phyloP scores from a whole-genome alignment of 2,797 vertebrate species.

The Thripadectes ignobilis region DNA sequence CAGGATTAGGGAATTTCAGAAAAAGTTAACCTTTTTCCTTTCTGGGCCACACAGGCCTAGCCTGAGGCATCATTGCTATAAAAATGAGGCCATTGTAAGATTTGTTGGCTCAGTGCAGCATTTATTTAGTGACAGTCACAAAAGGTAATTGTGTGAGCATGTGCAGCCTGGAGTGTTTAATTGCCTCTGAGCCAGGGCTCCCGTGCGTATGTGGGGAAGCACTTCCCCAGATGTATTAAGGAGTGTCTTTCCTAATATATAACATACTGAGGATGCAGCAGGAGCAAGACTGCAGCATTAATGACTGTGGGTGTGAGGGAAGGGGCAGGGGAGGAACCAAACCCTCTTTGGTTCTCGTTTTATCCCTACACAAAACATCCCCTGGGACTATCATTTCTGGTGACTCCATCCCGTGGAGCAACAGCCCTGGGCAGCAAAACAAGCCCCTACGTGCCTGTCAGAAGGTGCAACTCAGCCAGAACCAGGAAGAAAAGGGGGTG shows the following conservation, averaged over 20 bases:
- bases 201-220: background rate
- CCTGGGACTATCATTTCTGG: background rate
- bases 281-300: background rate
- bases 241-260: background rate
- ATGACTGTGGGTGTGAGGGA: rapidly evolving
- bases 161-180: slow-evolving; percentile 31
- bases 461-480: background rate
- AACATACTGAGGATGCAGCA: rapidly evolving
- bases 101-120: background rate
- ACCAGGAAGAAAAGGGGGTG: background rate
- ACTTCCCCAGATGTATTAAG: background rate
- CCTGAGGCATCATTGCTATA: background rate
- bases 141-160: background rate
- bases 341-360: background rate
- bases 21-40: slow-evolving; percentile 36
- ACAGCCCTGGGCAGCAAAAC: background rate
- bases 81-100: slow-evolving; percentile 43
- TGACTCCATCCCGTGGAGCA: background rate
- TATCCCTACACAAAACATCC: background rate
- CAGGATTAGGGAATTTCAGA: slow-evolving; percentile 10
- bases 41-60: background rate
- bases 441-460: background rate
- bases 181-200: background rate
- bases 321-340: background rate
- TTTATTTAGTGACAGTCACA: slow-evolving; percentile 1